Conservation (phyloP, 2,797 vertebrate genomes). For the Neopelma chrysocephalum region DNA sequence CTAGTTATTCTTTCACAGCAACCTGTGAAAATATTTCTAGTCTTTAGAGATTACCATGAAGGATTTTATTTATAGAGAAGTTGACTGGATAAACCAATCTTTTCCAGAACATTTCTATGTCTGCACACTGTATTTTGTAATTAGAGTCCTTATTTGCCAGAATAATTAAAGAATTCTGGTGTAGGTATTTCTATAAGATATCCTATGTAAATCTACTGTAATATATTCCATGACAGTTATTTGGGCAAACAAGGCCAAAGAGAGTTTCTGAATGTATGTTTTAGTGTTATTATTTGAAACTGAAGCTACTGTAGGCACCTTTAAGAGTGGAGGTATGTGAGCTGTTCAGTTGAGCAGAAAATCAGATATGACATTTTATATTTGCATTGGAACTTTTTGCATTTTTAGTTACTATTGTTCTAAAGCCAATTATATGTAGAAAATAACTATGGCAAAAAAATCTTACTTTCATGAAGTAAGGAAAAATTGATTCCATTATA, state of each 20-base stretch:
- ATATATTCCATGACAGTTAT: background rate
- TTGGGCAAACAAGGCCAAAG: background rate
- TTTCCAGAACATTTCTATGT: background rate
- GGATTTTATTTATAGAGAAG: conserved; percentile 9
- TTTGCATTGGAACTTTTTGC: background rate
- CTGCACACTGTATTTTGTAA: background rate
- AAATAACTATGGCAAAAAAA: background rate
- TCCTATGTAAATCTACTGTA: background rate
- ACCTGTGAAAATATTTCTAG: conserved; percentile 38
- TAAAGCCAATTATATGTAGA: background rate
- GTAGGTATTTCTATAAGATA: background rate
- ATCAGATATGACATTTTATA: background rate
- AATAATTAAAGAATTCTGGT: background rate
- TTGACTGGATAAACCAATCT: background rate
- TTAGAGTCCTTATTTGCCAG: background rate
- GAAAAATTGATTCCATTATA: background rate
- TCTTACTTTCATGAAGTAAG: background rate
- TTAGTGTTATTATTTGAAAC: background rate
- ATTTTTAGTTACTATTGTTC: background rate
- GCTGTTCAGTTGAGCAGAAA: background rate
- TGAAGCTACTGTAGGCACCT: background rate
- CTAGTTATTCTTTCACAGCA: conserved; percentile 28
- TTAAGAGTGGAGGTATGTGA: background rate
- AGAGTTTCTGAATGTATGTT: background rate
- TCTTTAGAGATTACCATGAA: background rate